These are phyloP conservation scores for Tetraodon nigroviridis DNA, from an alignment of 2,113 vertebrate species.

Conservation along the genomic window DNA sequence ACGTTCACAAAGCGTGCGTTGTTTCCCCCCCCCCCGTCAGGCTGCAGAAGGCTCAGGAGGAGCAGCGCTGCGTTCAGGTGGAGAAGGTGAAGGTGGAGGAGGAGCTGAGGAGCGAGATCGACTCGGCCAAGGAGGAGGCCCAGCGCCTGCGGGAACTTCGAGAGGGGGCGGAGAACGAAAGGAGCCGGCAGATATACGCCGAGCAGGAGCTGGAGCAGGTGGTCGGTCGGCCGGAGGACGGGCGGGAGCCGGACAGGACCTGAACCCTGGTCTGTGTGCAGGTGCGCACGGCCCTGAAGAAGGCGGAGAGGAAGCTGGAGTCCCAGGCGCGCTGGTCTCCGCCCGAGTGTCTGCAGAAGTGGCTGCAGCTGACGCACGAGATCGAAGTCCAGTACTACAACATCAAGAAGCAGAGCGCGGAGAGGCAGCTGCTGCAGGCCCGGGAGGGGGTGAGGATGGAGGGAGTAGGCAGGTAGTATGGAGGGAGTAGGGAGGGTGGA, in stretches of 20 bases:
- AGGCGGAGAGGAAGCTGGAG: conserved; percentile 90
- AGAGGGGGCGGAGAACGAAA: conserved; percentile 85
- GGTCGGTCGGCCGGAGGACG: no score
- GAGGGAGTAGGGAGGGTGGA: no score
- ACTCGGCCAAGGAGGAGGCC: conserved; percentile 85
- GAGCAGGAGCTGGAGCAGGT: conserved; percentile 97
- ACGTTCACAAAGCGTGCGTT: background rate
- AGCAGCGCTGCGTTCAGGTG: conserved; percentile 87
- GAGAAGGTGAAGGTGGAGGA: conserved; percentile 92
- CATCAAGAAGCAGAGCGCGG: conserved; percentile 89
- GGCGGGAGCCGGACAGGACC: background rate
- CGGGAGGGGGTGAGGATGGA: conserved; percentile 95
- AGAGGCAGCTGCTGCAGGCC: conserved; percentile 89
- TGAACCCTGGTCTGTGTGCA: conserved; percentile 44
- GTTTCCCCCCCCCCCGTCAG: no score
- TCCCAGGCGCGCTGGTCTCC: conserved; percentile 79
- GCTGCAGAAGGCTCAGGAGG: conserved; percentile 89
- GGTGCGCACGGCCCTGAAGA: conserved; percentile 87
- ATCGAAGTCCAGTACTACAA: conserved; percentile 95
- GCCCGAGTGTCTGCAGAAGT: conserved; percentile 84
- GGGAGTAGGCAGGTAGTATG: no score
- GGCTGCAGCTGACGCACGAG: conserved; percentile 95
- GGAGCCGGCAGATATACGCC: conserved; percentile 86
- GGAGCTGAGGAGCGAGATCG: conserved; percentile 86
- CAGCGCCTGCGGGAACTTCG: conserved; percentile 82